Evolutionary conservation across 2,888 invertebrate species (phyloP).

Genomic region (Lypha dubia): DNA sequence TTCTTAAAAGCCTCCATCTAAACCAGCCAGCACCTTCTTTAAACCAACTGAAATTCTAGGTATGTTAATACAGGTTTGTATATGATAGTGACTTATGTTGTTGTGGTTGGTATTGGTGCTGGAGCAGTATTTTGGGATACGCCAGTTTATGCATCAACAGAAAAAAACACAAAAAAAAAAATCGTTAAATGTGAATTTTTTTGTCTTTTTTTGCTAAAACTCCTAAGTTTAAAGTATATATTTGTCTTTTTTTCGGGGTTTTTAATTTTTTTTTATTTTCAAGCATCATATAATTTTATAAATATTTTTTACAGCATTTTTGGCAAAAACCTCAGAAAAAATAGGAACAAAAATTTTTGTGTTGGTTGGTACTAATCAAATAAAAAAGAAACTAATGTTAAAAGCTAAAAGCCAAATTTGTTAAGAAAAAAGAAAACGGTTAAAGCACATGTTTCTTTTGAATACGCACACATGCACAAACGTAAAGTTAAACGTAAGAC

Average conservation of each 20-base stretch:
- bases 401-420: conserved; percentile 51
- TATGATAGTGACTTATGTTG: conserved; percentile 44
- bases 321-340: conserved; percentile 27
- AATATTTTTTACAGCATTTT: conserved; percentile 40
- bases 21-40: conserved; percentile 58
- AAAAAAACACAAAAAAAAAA: conserved; percentile 17
- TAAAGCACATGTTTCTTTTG: conserved; percentile 47
- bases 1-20: conserved; percentile 43
- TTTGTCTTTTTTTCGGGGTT: conserved; percentile 14
- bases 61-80: conserved; percentile 68
- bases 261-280: conserved; percentile 22
- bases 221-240: conserved; percentile 45
- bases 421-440: conserved; percentile 24
- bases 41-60: conserved; percentile 62
- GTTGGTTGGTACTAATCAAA: conserved; percentile 46
- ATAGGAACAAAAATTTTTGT: conserved; percentile 40
- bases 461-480: neutral
- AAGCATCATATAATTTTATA: conserved; percentile 54
- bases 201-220: conserved; percentile 37
- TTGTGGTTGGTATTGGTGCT: neutral
- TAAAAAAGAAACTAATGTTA: conserved; percentile 36
- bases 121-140: conserved; percentile 54
- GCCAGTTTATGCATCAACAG: conserved; percentile 42
- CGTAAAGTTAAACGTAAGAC: neutral
- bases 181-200: conserved; percentile 55